Base-by-base conservation (phyloP, 1,140 invertebrate genomes). In the Rhagoletis pomonella region DNA sequence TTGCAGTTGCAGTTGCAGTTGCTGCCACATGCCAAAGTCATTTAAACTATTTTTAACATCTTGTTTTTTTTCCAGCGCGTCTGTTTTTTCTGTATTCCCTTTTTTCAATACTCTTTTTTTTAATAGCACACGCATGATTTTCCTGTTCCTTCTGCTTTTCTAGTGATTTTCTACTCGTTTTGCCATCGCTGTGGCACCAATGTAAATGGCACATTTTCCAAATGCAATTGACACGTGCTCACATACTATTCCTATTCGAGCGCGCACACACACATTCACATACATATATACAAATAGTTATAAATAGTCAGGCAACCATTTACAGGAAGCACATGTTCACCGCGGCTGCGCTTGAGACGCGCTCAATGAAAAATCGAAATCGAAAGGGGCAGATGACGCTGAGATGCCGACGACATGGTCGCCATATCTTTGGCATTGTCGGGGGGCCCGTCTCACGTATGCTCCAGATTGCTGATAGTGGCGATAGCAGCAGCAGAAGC, bases 1-100 rank as follows among this genome's bases (percentile, higher is more conserved):
- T 29, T 29, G 81, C 50, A 10, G 50, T 4, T 2, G n/a, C 1
- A 2, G 50, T 39, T 62, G 84, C 84, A 44, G 59, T 85, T 60
- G 84, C 84, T 60, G 42, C 89, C 90, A 91, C 91, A 91, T 91
- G 91, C 89, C 89, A 91, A 90, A 89, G 89, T 85, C 91, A 91
- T 91, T 91, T 90, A 84, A 86, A 85, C 85, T 91, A 91, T 90
- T 90, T 91, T 91, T 89, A 91, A 89, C 62, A 89, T 86, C 59
- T 86, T 42, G 84, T 14, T 64, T 62, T 60, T 73, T 47, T 62
- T n/a, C 29, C 29, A 62, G 60, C 17, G 9, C 12, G 12, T 62
- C 29, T 62, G 9, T 17, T 62, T 62, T 81, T 81, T 47, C 47
- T 12, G n/a, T 55, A n/a, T n/a, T 55, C 7, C 1, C 47, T 47